Evolutionary conservation across 1,140 invertebrate species (phyloP).

Genomic region (Philopotamus ludificatus): DNA sequence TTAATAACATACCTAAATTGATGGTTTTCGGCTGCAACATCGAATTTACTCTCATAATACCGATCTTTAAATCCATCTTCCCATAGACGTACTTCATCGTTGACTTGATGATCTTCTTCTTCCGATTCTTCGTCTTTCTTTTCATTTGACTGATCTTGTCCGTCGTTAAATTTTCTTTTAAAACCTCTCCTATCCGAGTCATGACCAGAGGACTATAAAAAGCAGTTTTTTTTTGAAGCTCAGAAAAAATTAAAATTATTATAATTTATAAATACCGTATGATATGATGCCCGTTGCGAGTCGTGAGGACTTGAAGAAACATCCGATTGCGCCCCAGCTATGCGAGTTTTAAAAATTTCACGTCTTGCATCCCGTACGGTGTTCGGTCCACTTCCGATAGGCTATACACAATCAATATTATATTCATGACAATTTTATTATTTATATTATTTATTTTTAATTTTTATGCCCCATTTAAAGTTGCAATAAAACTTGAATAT

Average conservation of each 20-base stretch:
- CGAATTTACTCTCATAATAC: slow-evolving; percentile 98
- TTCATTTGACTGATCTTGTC: slow-evolving; percentile 40
- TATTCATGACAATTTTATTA: background rate
- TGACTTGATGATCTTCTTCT: slow-evolving; percentile 74
- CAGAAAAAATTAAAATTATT: no score
- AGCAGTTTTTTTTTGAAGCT: background rate
- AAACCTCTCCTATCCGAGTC: slow-evolving; percentile 16
- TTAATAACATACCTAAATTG: slow-evolving; percentile 69
- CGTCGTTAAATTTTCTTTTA: slow-evolving; percentile 29
- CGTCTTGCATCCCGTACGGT: slow-evolving; percentile 66
- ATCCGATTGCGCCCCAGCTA: slow-evolving; percentile 54
- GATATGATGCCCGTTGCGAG: background rate
- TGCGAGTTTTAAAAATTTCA: slow-evolving; percentile 68
- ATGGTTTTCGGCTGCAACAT: slow-evolving; percentile 75
- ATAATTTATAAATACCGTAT: background rate
- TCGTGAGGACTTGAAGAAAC: background rate
- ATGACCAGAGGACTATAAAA: background rate
- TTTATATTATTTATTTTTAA: background rate
- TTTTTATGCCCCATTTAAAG: background rate
- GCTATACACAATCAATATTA: slow-evolving; percentile 43
- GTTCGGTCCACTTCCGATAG: slow-evolving; percentile 51
- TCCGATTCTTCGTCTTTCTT: slow-evolving; percentile 52
- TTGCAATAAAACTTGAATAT: background rate
- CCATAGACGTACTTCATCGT: slow-evolving; percentile 95
- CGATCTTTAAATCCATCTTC: slow-evolving; percentile 97